phyloP scores from a whole-genome alignment of 2,888 invertebrate species.

The Drosophila mimica region DNA sequence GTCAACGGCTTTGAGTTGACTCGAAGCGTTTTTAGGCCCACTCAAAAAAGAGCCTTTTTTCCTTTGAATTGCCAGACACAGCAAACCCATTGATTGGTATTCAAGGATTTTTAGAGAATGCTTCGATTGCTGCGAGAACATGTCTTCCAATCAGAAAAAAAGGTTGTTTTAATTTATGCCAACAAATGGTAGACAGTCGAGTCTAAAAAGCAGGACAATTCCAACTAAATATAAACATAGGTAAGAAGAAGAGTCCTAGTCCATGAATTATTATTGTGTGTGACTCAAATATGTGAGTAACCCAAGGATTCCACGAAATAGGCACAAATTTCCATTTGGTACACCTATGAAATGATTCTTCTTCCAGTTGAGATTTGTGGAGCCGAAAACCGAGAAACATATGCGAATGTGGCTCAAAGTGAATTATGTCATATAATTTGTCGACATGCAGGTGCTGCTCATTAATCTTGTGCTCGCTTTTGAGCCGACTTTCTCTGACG shows the following conservation, averaged over 20 bases:
- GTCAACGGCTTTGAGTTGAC: slow-evolving; percentile 48
- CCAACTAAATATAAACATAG: not conserved
- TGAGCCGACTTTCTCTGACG: slow-evolving; percentile 39
- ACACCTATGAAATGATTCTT: not conserved
- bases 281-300: not conserved
- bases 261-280: not conserved
- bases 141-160: not conserved
- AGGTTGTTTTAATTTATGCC: not conserved
- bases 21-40: not conserved
- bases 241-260: not conserved
- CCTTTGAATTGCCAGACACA: not conserved
- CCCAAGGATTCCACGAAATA: not conserved
- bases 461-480: slow-evolving; percentile 72
- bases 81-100: not conserved
- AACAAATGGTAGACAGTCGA: not conserved
- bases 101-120: slow-evolving; percentile 5
- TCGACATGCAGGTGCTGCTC: slow-evolving; percentile 75
- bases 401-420: slow-evolving; percentile 62
- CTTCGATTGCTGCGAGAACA: not conserved
- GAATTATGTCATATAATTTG: slow-evolving; percentile 77
- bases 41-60: not conserved
- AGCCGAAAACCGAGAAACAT: slow-evolving; percentile 19
- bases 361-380: slow-evolving; percentile 24
- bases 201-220: not conserved
- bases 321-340: not conserved